These are phyloP conservation scores for Spinibarbus caldwelli DNA, from an alignment of 2,797 vertebrate species.

Conservation along the genomic window DNA sequence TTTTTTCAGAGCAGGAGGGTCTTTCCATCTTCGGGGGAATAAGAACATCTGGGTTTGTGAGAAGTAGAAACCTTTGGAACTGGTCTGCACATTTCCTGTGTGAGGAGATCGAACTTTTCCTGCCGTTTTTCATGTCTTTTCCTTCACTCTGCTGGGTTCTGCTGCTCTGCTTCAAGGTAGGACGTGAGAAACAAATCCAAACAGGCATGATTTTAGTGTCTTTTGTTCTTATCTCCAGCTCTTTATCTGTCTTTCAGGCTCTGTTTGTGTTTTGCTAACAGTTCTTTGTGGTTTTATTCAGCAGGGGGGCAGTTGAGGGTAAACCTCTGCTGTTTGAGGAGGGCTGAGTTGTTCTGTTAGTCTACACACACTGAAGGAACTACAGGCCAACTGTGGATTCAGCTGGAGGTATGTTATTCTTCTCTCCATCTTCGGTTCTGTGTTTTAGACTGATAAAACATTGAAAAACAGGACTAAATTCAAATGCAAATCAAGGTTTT, in stretches of 20 bases:
- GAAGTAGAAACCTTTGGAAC: conserved; percentile 66
- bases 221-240: conserved; percentile 46
- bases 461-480: neutral
- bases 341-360: conserved; percentile 53
- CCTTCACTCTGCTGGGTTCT: conserved; percentile 40
- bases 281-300: conserved; percentile 54
- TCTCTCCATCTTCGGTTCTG: neutral
- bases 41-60: conserved; percentile 83
- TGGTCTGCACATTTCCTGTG: conserved; percentile 82
- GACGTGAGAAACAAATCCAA: conserved; percentile 57
- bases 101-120: conserved; percentile 67
- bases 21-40: conserved; percentile 80
- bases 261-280: conserved; percentile 54
- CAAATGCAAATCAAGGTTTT: conserved; percentile 14
- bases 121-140: conserved; percentile 36
- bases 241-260: conserved; percentile 42
- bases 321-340: conserved; percentile 46
- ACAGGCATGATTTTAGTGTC: conserved; percentile 40
- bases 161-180: conserved; percentile 60
- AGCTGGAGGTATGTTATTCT: conserved; percentile 70
- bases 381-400: conserved; percentile 59
- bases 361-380: conserved; percentile 61
- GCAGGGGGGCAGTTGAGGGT: conserved; percentile 50
- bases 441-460: conserved; percentile 37
- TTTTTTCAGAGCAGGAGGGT: conserved; percentile 74